Conservation (phyloP, 2,113 vertebrate species). For the Pterocles orientalis region DNA sequence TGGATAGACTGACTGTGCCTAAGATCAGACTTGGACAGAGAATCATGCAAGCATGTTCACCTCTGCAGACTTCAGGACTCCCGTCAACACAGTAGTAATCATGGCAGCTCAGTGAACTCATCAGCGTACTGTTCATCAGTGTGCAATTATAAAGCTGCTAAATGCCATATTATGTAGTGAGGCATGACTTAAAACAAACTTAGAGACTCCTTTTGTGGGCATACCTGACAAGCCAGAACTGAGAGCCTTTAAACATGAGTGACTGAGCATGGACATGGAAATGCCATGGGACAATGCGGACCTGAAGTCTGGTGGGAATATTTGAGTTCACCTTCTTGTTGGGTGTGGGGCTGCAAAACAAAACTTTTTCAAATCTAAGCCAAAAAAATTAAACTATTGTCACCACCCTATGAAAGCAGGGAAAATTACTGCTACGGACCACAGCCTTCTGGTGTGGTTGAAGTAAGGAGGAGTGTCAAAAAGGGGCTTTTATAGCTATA, state of each 20-base stretch:
- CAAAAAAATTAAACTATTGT: background rate
- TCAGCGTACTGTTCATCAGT: background rate
- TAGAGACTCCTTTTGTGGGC: background rate
- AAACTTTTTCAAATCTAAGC: background rate
- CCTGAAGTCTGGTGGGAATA: background rate
- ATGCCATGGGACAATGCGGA: fast-evolving
- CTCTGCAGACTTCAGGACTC: background rate
- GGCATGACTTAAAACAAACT: background rate
- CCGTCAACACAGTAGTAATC: background rate
- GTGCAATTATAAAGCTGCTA: background rate
- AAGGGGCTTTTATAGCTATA: background rate
- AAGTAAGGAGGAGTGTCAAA: background rate
- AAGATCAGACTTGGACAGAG: background rate
- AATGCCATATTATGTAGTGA: background rate
- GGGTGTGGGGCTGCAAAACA: background rate
- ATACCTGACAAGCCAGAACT: background rate
- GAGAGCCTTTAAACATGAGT: fast-evolving
- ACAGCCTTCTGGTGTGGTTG: background rate
- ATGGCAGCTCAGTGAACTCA: background rate
- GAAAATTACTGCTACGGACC: background rate
- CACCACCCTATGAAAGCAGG: background rate
- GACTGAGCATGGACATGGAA: background rate
- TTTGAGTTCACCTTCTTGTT: background rate
- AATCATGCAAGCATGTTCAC: fast-evolving
- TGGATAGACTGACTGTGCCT: background rate